Percentiles rank a stretch among this genome's conserved stretches.
These are phyloP conservation scores for Hypsopygia costalis DNA, from an alignment of 2,888 invertebrate genomes.

Conservation along the genomic window DNA sequence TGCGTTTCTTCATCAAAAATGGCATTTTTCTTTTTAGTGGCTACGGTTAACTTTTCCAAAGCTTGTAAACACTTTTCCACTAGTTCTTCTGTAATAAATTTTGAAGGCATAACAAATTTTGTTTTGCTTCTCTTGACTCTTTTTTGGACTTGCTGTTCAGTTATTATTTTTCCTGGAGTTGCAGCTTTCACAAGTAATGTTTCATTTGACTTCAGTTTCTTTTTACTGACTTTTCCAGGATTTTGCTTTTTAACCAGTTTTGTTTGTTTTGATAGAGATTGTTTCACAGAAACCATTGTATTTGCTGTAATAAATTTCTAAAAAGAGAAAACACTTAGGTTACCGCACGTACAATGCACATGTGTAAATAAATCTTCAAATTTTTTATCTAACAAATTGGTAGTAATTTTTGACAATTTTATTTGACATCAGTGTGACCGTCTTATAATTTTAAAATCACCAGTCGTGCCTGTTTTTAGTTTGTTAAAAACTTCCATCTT, in stretches of 20 bases:
- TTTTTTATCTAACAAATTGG: too few species aligned
- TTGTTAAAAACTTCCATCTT: too few species aligned
- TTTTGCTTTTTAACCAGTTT: background rate
- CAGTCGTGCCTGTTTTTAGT: too few species aligned
- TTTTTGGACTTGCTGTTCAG: conserved; percentile 5
- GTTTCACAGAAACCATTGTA: background rate
- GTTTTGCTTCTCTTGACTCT: conserved; percentile 28
- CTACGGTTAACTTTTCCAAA: conserved; percentile 42
- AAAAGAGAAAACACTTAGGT: too few species aligned
- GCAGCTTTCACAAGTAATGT: background rate
- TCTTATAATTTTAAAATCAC: too few species aligned
- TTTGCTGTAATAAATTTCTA: too few species aligned
- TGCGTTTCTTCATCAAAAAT: conserved; percentile 80
- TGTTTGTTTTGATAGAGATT: background rate
- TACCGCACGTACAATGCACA: too few species aligned
- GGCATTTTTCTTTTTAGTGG: conserved; percentile 54
- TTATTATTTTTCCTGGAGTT: background rate
- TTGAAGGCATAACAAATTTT: conserved; percentile 56
- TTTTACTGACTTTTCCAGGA: background rate
- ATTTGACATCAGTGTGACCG: too few species aligned
- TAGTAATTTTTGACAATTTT: too few species aligned
- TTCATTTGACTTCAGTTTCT: background rate
- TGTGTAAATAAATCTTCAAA: too few species aligned
- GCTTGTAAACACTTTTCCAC: conserved; percentile 50
- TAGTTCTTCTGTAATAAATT: conserved; percentile 44